Conservation (phyloP, 2,113 vertebrate species). For the Cardinalis cardinalis region DNA sequence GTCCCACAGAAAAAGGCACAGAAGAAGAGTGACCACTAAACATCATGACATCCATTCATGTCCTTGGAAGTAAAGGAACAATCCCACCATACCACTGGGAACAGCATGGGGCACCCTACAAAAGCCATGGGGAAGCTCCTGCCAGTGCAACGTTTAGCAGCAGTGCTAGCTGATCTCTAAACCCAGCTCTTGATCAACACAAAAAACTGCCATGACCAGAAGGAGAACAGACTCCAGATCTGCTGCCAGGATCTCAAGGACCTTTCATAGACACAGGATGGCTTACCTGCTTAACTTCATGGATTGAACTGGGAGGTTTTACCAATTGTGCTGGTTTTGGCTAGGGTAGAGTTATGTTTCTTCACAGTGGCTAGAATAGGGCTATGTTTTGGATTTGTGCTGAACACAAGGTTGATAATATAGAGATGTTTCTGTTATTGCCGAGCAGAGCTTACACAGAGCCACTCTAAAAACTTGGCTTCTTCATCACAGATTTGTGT, state of each 20-base stretch:
- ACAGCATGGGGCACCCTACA: accelerated
- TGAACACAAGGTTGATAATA: neutral
- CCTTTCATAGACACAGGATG: neutral
- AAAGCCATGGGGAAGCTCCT: neutral
- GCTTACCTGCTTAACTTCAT: neutral
- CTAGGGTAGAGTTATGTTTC: neutral
- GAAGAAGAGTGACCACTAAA: neutral
- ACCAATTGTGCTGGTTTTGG: neutral
- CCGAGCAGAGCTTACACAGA: neutral
- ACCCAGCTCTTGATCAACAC: neutral
- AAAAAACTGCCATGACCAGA: neutral
- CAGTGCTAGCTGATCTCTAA: neutral
- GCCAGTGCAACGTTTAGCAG: neutral
- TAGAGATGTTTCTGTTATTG: neutral
- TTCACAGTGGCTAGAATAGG: neutral
- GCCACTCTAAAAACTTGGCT: neutral
- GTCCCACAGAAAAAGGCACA: neutral
- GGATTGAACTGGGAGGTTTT: neutral
- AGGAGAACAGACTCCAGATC: neutral
- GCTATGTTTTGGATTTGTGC: neutral
- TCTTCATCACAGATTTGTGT: neutral
- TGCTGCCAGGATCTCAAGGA: neutral
- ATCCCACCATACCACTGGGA: neutral
- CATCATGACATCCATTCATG: accelerated
- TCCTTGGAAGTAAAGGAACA: neutral